Evolutionary conservation across 2,797 vertebrate species (phyloP).

Genomic region (Chaunax sp.): DNA sequence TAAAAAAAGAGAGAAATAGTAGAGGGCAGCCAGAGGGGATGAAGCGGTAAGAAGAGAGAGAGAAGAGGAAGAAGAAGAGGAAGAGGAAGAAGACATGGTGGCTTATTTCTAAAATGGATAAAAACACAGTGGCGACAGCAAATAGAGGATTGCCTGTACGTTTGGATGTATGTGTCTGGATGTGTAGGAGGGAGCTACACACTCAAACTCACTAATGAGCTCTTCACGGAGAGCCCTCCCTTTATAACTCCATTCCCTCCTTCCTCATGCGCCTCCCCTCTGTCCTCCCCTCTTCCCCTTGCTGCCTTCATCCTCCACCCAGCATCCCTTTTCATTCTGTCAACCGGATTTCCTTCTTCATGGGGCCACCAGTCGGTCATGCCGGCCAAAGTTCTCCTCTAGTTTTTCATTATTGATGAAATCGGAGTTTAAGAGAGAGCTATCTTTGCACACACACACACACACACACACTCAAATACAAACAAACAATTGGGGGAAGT

Average conservation of each 20-base stretch:
- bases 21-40: slow-evolving; percentile 9
- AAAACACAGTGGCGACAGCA: slow-evolving; percentile 5
- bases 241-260: slow-evolving; percentile 11
- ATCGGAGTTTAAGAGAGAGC: slow-evolving; percentile 5
- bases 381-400: slow-evolving; percentile 10
- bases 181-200: slow-evolving; percentile 39
- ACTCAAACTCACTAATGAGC: slow-evolving; percentile 49
- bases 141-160: slow-evolving; percentile 38
- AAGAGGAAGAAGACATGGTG: background rate
- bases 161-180: slow-evolving; percentile 31
- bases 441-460: background rate
- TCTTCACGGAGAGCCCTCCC: slow-evolving; percentile 48
- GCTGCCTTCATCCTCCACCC: background rate
- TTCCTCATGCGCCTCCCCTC: slow-evolving; percentile 8
- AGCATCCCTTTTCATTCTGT: slow-evolving; percentile 12
- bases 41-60: slow-evolving; percentile 18
- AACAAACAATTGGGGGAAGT: slow-evolving; percentile 17
- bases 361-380: background rate
- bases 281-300: background rate
- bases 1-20: slow-evolving; percentile 11
- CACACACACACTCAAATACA: slow-evolving; percentile 3
- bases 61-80: background rate
- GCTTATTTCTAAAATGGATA: slow-evolving; percentile 23
- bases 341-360: background rate
- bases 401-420: slow-evolving; percentile 38